A percentile compares a stretch with the other conserved stretches of the same genome.
Conservation (phyloP, 1,140 invertebrate species). For the Psix sp. region DNA sequence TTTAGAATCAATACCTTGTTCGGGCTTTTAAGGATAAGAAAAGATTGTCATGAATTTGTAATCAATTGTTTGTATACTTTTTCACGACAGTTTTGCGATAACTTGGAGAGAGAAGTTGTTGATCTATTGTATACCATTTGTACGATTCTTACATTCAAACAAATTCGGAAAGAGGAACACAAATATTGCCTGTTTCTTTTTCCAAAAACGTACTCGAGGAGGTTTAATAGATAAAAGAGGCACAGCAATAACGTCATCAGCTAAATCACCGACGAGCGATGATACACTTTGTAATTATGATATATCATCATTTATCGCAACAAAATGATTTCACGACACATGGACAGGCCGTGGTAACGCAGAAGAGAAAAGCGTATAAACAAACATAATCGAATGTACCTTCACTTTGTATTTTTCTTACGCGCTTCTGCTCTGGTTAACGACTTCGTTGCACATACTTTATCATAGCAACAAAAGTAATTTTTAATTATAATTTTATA, state of each 20-base stretch:
- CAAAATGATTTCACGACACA: conserved; percentile 31
- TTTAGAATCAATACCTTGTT: conserved; percentile 19
- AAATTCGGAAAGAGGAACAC: conserved; percentile 14
- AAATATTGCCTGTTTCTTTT: conserved; percentile 36
- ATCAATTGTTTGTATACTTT: conserved; percentile 43
- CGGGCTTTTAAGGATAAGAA: conserved; percentile 5
- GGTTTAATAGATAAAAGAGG: conserved; percentile 17
- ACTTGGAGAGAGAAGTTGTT: conserved; percentile 30
- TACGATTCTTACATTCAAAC: conserved; percentile 43
- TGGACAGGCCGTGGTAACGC: conserved; percentile 9
- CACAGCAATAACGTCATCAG: conserved; percentile 51
- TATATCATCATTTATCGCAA: conserved; percentile 49
- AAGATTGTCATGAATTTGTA: conserved; percentile 31
- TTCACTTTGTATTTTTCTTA: conserved; percentile 64
- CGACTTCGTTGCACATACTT: conserved; percentile 3
- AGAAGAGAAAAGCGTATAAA: too few relatives aligned
- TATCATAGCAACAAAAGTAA: too few relatives aligned
- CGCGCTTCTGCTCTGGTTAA: conserved; percentile 35
- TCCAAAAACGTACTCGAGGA: neutral
- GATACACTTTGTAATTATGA: conserved; percentile 55
- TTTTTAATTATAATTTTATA: too few relatives aligned
- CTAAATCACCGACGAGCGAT: conserved; percentile 43
- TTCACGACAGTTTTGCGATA: conserved; percentile 13
- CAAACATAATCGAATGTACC: conserved; percentile 46
- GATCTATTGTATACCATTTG: conserved; percentile 46